These are phyloP conservation scores for Rapana venosa DNA, from an alignment of 2,888 invertebrate species.

Conservation along the genomic window DNA sequence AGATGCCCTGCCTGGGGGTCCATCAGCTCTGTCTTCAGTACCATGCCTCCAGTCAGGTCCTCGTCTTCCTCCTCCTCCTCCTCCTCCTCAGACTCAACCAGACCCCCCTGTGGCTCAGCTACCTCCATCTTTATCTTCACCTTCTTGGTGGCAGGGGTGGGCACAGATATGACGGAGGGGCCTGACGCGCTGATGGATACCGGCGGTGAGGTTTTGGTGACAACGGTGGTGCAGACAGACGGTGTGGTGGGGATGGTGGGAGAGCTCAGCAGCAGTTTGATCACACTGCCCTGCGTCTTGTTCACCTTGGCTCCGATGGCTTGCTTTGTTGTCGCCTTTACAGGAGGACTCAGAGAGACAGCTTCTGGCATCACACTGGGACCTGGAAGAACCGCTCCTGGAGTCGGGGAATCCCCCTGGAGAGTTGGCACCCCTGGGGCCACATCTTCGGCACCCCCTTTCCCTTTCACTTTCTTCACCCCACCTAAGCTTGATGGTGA, in stretches of 20 bases:
- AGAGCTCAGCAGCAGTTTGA: conserved; percentile 70
- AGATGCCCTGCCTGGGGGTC: conserved; percentile 36
- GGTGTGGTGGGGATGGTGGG: conserved; percentile 64
- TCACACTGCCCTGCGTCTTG: conserved; percentile 64
- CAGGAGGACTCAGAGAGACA: not conserved
- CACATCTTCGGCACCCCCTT: conserved; percentile 41
- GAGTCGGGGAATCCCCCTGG: not conserved
- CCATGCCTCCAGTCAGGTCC: not conserved
- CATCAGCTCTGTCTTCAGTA: conserved; percentile 15
- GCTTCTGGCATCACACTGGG: conserved; percentile 19
- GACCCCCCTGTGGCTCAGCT: not conserved
- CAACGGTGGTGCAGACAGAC: conserved; percentile 57
- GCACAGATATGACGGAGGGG: not conserved
- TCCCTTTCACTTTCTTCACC: conserved; percentile 47
- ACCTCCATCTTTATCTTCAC: conserved; percentile 2
- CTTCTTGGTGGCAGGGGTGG: conserved; percentile 19
- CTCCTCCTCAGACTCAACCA: conserved; percentile 36
- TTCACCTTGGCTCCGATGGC: conserved; percentile 41
- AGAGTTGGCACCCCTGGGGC: not conserved
- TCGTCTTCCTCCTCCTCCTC: not conserved
- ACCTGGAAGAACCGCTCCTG: not conserved
- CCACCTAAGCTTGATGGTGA: conserved; percentile 5
- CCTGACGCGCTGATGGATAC: conserved; percentile 16
- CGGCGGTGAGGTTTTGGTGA: conserved; percentile 51
- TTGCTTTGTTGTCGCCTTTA: conserved; percentile 40